A percentile compares a stretch with the other conserved stretches of the same genome.
These are phyloP conservation scores for Poeciliopsis turrubarensis DNA, from an alignment of 2,113 vertebrate species.

Conservation along the genomic window DNA sequence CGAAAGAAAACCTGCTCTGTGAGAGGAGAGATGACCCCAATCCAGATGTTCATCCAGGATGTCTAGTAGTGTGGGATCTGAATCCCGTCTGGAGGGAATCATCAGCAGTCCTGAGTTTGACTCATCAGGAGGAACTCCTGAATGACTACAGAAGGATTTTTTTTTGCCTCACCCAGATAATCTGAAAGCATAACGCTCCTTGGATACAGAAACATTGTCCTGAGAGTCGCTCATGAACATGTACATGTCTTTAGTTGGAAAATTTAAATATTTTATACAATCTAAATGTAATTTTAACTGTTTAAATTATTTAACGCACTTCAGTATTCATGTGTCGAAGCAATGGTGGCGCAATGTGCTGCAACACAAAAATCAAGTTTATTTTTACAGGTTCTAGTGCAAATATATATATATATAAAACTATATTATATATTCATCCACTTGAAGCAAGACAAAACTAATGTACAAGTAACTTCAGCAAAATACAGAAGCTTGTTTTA, in stretches of 20 bases:
- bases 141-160: neutral
- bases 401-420: no score
- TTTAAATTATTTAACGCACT: constrained; percentile 50
- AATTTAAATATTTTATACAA: constrained; percentile 49
- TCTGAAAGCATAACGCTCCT: neutral
- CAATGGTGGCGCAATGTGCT: neutral
- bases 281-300: constrained; percentile 29
- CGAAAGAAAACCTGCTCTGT: neutral
- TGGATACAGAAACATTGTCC: neutral
- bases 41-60: constrained; percentile 8
- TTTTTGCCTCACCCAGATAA: no score
- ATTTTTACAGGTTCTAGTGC: no score
- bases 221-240: constrained; percentile 5
- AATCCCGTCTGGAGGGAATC: neutral
- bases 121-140: neutral
- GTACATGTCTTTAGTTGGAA: constrained; percentile 2
- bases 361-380: no score
- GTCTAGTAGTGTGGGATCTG: no score
- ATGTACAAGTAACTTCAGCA: no score
- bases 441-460: no score
- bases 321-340: constrained; percentile 66
- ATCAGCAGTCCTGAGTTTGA: neutral
- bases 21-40: neutral
- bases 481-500: no score
- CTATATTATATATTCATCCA: no score